phyloP scores from a whole-genome alignment of 37 sponge, comb jelly and placozoan species.

The Cliona cf. orientalis region DNA sequence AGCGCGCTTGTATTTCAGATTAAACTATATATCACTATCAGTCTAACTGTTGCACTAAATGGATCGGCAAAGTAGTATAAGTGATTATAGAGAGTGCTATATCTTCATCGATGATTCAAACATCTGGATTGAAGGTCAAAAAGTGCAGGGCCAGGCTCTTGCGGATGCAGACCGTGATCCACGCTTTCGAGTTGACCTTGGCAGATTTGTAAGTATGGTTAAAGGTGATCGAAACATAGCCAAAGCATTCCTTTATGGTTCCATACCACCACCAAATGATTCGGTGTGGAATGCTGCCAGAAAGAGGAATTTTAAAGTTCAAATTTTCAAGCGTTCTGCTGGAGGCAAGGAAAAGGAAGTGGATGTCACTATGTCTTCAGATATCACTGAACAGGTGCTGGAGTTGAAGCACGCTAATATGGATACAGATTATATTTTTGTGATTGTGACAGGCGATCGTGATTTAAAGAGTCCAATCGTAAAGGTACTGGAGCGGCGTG shows the following conservation, averaged over 20 bases:
- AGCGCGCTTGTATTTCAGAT: not conserved
- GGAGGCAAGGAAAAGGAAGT: constrained; percentile 28
- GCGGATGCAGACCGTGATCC: constrained; percentile 15
- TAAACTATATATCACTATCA: not conserved
- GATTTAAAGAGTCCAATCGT: constrained; percentile 20
- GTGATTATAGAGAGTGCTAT: constrained; percentile 10
- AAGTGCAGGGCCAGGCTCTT: not conserved
- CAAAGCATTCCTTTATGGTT: constrained; percentile 40
- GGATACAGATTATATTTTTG: not conserved
- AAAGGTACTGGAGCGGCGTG: not conserved
- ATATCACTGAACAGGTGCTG: not conserved
- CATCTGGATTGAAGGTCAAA: constrained; percentile 41
- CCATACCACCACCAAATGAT: constrained; percentile 43
- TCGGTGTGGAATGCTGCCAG: constrained; percentile 24
- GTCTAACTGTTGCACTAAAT: not conserved
- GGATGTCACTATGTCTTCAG: constrained; percentile 17
- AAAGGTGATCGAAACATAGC: not conserved
- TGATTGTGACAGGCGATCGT: constrained; percentile 33
- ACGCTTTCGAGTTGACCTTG: constrained; percentile 30
- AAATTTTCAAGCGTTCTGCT: not conserved
- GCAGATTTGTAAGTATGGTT: constrained; percentile 6
- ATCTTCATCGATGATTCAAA: constrained; percentile 39
- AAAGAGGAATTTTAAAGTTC: constrained; percentile 12
- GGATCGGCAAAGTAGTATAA: too few relatives aligned
- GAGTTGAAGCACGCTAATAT: not conserved